Conservation (phyloP, 2,113 vertebrate species). For the Anoura caudifer region DNA sequence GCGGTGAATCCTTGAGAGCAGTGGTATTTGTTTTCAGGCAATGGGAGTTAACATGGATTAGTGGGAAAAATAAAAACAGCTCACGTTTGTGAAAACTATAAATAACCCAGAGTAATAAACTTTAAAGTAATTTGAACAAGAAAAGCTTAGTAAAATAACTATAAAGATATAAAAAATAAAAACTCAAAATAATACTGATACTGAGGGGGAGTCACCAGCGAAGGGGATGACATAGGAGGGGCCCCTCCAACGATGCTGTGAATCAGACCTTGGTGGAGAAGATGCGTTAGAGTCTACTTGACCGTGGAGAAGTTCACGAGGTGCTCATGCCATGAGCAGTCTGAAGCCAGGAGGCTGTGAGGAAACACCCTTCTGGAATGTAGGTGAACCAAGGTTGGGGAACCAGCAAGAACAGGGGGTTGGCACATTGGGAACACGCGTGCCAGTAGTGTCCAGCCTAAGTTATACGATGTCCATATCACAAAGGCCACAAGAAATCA, state of each 20-base stretch:
- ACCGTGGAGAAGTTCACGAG: not conserved
- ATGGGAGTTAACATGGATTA: not conserved
- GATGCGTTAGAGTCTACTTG: accelerated
- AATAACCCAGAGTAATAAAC: not conserved
- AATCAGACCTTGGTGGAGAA: not conserved
- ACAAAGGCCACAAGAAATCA: not conserved
- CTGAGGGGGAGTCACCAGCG: not conserved
- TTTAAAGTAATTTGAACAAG: not conserved
- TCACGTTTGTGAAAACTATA: not conserved
- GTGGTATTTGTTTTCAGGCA: not conserved
- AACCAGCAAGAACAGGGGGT: not conserved
- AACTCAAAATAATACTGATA: not conserved
- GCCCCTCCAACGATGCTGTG: not conserved
- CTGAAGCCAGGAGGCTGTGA: not conserved
- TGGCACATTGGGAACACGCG: not conserved
- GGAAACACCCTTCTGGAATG: not conserved
- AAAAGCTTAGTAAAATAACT: not conserved
- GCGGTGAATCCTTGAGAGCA: not conserved
- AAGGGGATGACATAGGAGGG: not conserved
- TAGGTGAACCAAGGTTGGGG: too few relatives aligned
- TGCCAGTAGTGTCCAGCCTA: not conserved
- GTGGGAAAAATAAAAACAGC: not conserved
- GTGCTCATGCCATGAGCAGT: not conserved
- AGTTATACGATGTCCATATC: not conserved
- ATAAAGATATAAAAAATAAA: not conserved